A percentile compares a stretch with the other conserved stretches of the same genome.
Conservation (phyloP, 2,113 vertebrate genomes). For the cattle (Bos taurus) region ARS-UCD2.0 NC_037343.1:1885501-1886000, state of each 20-base stretch:
- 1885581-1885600: background rate
- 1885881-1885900: background rate
- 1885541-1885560: background rate
- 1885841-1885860: background rate
- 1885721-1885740: background rate
- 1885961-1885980: background rate
- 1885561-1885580: background rate
- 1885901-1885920: background rate
- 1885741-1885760: background rate
- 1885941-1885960: background rate
- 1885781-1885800: background rate
- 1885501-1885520: background rate
- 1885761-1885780: background rate
- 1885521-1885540: background rate
- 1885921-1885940: background rate
- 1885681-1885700: background rate
- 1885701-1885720: background rate
- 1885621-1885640: background rate
- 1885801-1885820: background rate
- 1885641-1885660: background rate
- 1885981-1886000: background rate
- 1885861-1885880: background rate
- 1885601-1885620: background rate
- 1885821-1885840: accelerated
- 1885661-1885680: background rate